Evolutionary conservation across 2,888 invertebrate species (phyloP).

Genomic region (Spisula subtruncata): DNA sequence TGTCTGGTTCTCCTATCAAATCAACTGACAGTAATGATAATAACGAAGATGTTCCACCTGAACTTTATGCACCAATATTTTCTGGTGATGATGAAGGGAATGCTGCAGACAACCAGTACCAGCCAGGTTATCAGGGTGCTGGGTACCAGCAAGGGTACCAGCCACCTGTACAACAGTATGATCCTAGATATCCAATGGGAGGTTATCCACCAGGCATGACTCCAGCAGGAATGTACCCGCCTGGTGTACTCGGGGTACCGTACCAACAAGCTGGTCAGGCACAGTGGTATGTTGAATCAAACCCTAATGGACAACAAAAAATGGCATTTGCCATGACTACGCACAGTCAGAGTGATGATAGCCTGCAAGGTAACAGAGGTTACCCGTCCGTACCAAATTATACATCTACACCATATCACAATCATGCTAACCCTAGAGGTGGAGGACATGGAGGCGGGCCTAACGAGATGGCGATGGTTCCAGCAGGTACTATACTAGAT

Average conservation of each 20-base stretch:
- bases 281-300: constrained; percentile 79
- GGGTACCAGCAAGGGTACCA: too few species aligned
- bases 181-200: constrained; percentile 60
- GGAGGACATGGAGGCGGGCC: constrained; percentile 47
- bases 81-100: constrained; percentile 73
- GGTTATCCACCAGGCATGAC: constrained; percentile 52
- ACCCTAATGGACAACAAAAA: constrained; percentile 73
- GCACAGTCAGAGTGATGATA: constrained; percentile 63
- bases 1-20: constrained; percentile 51
- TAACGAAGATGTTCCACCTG: constrained; percentile 76
- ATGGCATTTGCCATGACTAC: constrained; percentile 77
- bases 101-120: constrained; percentile 66
- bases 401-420: constrained; percentile 77
- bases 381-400: constrained; percentile 73
- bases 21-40: constrained; percentile 45
- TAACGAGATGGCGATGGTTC: constrained; percentile 64
- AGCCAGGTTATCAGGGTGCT: constrained; percentile 72
- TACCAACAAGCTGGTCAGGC: constrained; percentile 77
- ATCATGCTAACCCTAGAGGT: constrained; percentile 41
- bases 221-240: constrained; percentile 55
- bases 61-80: constrained; percentile 82
- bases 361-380: constrained; percentile 49
- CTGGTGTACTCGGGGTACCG: constrained; percentile 52
- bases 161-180: constrained; percentile 52
- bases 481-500: constrained; percentile 74